Base-by-base conservation (phyloP, 2,888 invertebrate species). In the Idaea biselata region DNA sequence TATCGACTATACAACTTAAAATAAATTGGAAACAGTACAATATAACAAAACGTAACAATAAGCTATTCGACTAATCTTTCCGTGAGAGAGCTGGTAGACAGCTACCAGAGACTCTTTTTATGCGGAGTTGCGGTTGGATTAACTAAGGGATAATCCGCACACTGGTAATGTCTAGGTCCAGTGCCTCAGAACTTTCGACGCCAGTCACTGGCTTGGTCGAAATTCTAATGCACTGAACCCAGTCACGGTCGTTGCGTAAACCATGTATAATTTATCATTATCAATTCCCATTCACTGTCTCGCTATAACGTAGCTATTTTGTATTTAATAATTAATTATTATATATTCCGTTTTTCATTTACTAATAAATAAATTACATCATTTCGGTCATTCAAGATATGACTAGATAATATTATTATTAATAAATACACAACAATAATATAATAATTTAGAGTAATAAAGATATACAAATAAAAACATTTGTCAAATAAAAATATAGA, bases 321-420 rank as follows among this genome's bases (percentile, higher is more conserved):
- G n/a, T n/a, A n/a, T n/a, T 68, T 63, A 56, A 74, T 73, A 73
- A 72, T 73, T 64, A 74, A 76, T 68, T 73, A 76, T n/a, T n/a
- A n/a, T 73, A 78, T 78, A 76, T 73, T 71, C 64, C 65, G 71
- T 78, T 76, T 69, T 71, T 74, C 75, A 77, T 73, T 76, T 76
- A 81, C 78, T 79, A 79, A 81, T 77, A 73, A 75, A 78, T 44
- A 44, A 14, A 14, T 25, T 44, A 44, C 44, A 44, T 80, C 79
- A 82, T 83, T 72, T 81, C 82, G 76, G 84, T 83, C 85, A 85
- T 81, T 77, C 80, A 77, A 83, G 84, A 88, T 88, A 87, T 88
- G 87, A 90, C 87, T 68, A 14, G 44, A 44, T 44, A 44, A 44
- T 79, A 76, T 76, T 33, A 81, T 81, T 82, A 82, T 72, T 71